Base-by-base conservation (phyloP, 2,113 vertebrate genomes). In the Triplophysa dalaica region DNA sequence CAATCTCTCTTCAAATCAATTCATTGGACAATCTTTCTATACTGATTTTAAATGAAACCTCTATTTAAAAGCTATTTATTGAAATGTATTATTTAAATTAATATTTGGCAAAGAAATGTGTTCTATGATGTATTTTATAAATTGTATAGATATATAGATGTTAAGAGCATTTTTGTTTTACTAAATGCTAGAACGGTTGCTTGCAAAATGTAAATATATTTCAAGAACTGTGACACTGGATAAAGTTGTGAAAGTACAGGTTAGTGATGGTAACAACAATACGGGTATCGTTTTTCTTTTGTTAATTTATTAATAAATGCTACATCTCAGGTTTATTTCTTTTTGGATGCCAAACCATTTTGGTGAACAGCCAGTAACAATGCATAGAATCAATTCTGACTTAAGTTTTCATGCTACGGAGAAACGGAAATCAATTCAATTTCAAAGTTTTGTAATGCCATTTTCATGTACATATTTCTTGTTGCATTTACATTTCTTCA, bases 41-140 rank as follows among this genome's bases (percentile, higher is more conserved):
- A 16, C 14, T 11, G 66, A 81, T 78, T 69, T n/a, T 21, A 24
- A 82, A 50, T 21, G 3, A 76, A 70, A 22, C 45, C 62, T 45
- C 63, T 80, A 81, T 77, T 75, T 56, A 58, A 79, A 68, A 52
- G 70, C 45, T 75, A 76, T 84, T 84, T 82, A 84, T 82, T 74
- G 43, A 69, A 48, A 73, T 70, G 54, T 75, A 73, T 43, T 29
- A 50, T 79, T 78, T 80, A 77, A 75, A 67, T 77, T 58, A 67
- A 82, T 80, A 85, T 82, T 85, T 83, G 67, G 75, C 64, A 78
- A 77, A 68, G 29, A 80, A 70, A 82, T 75, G 80, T 85, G 79
- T 80, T 81, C 48, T 81, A 83, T 78, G 81, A 81, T 70, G 77
- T 81, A 64, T 80, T 81, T 78, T 82, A 75, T 78, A 81, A 56